Evolutionary conservation across 2,113 vertebrate genomes (phyloP).

Genomic region (Capricornis sumatraensis): DNA sequence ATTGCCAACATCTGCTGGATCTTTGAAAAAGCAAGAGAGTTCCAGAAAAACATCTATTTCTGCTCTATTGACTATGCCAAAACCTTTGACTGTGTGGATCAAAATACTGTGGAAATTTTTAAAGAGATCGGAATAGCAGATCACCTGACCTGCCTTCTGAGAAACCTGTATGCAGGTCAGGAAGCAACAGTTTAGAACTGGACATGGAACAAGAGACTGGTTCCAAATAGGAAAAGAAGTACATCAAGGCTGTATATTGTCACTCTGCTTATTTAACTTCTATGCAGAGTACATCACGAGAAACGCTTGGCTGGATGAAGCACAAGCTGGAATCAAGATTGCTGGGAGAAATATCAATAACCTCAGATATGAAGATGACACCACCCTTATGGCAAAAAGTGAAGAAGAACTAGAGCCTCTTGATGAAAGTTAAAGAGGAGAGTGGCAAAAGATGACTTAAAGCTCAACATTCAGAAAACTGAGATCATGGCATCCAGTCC

Average conservation of each 20-base stretch:
- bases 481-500: neutral
- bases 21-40: neutral
- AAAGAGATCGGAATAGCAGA: neutral
- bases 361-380: too few relatives aligned
- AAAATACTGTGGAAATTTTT: neutral
- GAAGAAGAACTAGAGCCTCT: neutral
- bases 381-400: neutral
- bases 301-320: fast-evolving
- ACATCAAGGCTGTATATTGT: fast-evolving
- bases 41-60: neutral
- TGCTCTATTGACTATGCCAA: neutral
- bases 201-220: neutral
- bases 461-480: neutral
- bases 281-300: neutral
- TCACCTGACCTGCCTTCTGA: neutral
- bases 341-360: fast-evolving
- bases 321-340: neutral
- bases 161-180: neutral
- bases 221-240: neutral
- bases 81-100: neutral
- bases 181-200: neutral
- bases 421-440: neutral
- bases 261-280: neutral
- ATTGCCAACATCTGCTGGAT: fast-evolving
- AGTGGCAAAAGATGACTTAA: neutral